Conservation (phyloP, 2,797 vertebrate genomes). For the Argya squamiceps region DNA sequence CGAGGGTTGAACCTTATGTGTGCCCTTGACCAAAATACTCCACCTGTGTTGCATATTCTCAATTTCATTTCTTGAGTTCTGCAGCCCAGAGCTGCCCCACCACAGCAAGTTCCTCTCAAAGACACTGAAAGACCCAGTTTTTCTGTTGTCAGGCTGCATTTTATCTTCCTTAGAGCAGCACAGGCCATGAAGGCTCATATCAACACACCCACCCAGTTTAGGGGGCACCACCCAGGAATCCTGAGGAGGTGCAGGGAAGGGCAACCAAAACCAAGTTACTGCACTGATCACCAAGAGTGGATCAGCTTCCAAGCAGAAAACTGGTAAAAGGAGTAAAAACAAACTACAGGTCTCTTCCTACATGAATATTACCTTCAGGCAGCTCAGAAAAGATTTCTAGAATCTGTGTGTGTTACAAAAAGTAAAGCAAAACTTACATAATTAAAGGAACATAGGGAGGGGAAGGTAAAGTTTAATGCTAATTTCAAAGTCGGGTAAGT, state of each 20-base stretch:
- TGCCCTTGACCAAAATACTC: background rate
- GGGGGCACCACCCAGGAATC: background rate
- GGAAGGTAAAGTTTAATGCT: background rate
- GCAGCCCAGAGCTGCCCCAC: background rate
- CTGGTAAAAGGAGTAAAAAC: background rate
- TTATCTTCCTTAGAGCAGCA: background rate
- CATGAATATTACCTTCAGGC: background rate
- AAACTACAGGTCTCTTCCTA: background rate
- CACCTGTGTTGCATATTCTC: background rate
- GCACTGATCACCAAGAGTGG: fast-evolving
- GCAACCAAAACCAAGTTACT: background rate
- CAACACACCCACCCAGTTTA: background rate
- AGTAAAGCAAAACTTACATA: background rate
- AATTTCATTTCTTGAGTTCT: background rate
- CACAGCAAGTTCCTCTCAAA: background rate
- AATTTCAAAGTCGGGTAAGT: background rate
- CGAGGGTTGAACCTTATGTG: fast-evolving
- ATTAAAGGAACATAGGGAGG: background rate
- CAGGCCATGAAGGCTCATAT: fast-evolving
- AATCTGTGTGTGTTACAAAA: background rate
- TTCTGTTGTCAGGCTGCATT: background rate
- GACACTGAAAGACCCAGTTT: background rate
- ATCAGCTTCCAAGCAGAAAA: background rate
- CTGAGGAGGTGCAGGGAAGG: background rate
- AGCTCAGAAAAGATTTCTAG: background rate